Conservation (phyloP, 2,113 vertebrate species). For the Epinephelus moara region DNA sequence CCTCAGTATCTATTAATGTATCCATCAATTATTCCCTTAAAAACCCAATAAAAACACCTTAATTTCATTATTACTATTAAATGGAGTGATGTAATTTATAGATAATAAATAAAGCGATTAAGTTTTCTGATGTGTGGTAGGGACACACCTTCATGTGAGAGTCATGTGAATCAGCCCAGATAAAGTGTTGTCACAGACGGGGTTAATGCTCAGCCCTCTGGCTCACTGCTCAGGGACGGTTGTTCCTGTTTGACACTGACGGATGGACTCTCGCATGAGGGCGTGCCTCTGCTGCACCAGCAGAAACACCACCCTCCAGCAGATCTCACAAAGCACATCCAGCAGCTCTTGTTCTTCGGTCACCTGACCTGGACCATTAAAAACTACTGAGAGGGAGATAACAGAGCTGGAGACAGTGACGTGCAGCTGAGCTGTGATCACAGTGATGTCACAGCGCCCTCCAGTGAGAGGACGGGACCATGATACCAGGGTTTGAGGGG, state of each 20-base stretch:
- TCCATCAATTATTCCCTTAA: not conserved
- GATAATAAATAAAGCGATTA: not conserved
- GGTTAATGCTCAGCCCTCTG: not conserved
- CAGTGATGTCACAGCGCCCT: constrained; percentile 30
- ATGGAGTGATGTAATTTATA: not conserved
- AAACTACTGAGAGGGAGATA: constrained; percentile 17
- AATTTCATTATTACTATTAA: not conserved
- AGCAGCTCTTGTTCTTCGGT: not conserved
- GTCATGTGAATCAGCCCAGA: not conserved
- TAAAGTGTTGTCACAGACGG: not conserved
- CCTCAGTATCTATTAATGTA: not conserved
- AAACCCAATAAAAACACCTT: too few species aligned
- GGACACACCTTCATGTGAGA: not conserved
- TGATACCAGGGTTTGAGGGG: not conserved
- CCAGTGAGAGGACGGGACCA: constrained; percentile 24
- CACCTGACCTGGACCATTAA: not conserved
- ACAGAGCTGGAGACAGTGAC: not conserved
- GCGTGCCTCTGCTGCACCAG: not conserved
- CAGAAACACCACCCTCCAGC: not conserved
- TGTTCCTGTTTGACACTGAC: constrained; percentile 12
- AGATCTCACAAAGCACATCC: not conserved
- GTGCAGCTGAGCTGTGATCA: not conserved
- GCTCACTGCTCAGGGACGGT: not conserved
- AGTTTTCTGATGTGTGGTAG: not conserved
- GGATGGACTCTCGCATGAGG: constrained; percentile 22